Base-by-base conservation (phyloP, 2,797 vertebrate genomes). In the Gallinago solitaria region DNA sequence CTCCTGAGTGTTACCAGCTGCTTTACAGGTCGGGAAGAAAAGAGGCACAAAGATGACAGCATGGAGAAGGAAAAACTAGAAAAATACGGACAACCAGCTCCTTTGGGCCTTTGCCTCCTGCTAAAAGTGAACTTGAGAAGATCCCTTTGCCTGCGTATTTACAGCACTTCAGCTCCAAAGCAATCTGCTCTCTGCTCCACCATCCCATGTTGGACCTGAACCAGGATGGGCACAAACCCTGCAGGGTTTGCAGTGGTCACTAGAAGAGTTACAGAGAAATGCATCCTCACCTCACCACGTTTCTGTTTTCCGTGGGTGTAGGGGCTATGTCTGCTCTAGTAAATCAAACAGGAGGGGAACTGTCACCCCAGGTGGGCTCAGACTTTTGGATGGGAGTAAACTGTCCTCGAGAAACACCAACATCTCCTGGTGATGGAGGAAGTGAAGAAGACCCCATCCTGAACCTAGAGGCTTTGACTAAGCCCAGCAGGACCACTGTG, bases 61-160 rank as follows among this genome's bases (percentile, higher is more conserved):
- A 6, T 4, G 25, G 54, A 45, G 28, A 41, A 83, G 19, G 20
- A 16, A 79, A 83, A 78, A 43, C 0, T 0, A 5, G 39, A n/a
- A 9, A 60, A 74, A 64, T 17, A 2, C 10, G 35, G 39, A 35
- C 56, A 60, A 32, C 3, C 19, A 13, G 14, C 43, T 80, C 30
- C 20, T 48, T 20, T 7, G 75, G 61, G 19, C 6, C 33, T 57
- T 57, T 28, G 9, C 2, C 21, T 80, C 9, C 24, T 77, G 7
- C 24, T 27, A 4, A 21, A 17, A 54, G 11, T 4, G 39, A 43
- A 4, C 16, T n/a, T 9, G 25, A 56, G 57, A 5, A 63, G 51
- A 18, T 12, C 5, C 53, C 18, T 53, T 32, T 10, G 1, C 33
- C 11, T 1, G 0, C 8, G 3, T 4, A 2, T 32, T 78, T 35